Conservation (phyloP, 2,888 invertebrate genomes). For the Xanthia togata region DNA sequence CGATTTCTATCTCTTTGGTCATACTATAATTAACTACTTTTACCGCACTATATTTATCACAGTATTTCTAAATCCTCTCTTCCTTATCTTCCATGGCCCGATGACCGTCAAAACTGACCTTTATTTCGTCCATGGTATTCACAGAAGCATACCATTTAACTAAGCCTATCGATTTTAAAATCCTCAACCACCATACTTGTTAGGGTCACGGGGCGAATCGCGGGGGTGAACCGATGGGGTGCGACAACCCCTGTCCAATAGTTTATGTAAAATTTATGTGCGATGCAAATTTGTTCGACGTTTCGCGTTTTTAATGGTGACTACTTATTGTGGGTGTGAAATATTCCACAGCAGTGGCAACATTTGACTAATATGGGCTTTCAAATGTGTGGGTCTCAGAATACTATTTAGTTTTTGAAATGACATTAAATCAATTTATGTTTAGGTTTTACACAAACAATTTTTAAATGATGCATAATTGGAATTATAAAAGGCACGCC, state of each 20-base stretch:
- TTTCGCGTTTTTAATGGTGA: constrained; percentile 36
- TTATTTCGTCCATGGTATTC: constrained; percentile 2
- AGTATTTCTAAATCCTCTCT: neutral
- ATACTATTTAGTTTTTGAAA: too few species aligned
- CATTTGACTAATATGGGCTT: neutral
- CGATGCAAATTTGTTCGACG: constrained; percentile 54
- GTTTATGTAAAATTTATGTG: constrained; percentile 73
- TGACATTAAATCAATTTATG: neutral
- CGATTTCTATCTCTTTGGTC: too few species aligned
- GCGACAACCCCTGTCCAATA: constrained; percentile 70
- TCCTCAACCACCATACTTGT: constrained; percentile 71
- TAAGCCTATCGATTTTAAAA: constrained; percentile 72
- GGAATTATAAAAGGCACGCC: neutral
- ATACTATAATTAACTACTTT: too few species aligned
- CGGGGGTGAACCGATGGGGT: constrained; percentile 75
- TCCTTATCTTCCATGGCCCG: neutral
- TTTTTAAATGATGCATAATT: neutral
- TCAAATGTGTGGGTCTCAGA: too few species aligned
- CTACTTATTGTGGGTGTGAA: constrained; percentile 2
- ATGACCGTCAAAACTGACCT: constrained; percentile 53
- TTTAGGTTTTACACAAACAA: neutral
- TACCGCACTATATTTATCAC: too few species aligned
- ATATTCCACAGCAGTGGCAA: neutral
- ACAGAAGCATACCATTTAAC: constrained; percentile 27
- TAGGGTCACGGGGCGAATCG: constrained; percentile 65